phyloP scores from a whole-genome alignment of 2,113 vertebrate species.

The Hypocryptadius cinnamomeus region DNA sequence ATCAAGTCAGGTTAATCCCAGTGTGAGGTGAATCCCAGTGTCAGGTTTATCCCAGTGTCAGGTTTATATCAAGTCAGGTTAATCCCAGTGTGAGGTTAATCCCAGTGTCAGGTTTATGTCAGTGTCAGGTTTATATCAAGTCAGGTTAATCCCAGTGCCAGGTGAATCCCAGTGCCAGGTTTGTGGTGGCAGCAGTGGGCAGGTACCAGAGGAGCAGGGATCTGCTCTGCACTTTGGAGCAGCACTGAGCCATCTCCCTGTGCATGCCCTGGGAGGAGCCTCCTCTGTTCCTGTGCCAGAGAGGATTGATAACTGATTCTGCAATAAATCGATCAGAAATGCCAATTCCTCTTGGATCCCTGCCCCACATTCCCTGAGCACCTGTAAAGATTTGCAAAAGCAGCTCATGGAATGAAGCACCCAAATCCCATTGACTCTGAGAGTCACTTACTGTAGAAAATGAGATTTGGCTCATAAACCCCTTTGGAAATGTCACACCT shows the following conservation, averaged over 20 bases:
- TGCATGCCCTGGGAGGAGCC: background rate
- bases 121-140: too few relatives aligned
- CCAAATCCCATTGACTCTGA: background rate
- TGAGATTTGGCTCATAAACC: background rate
- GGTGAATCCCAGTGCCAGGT: background rate
- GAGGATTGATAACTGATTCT: background rate
- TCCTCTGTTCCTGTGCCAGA: background rate
- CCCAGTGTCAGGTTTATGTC: too few relatives aligned
- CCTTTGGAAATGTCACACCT: background rate
- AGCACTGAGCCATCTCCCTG: background rate
- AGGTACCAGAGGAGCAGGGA: background rate
- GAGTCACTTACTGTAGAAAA: background rate
- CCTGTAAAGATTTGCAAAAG: background rate
- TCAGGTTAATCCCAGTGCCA: too few relatives aligned
- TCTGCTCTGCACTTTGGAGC: background rate
- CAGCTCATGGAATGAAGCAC: background rate
- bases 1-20: background rate
- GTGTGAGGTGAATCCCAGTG: background rate
- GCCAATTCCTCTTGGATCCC: background rate
- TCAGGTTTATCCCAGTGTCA: background rate
- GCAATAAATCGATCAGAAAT: background rate
- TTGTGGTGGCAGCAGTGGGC: background rate
- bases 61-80: background rate
- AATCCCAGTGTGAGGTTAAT: background rate
- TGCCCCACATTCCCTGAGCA: background rate